These are phyloP conservation scores for Copidosoma floridanum DNA, from an alignment of 1,140 invertebrate genomes.

Conservation along the genomic window DNA sequence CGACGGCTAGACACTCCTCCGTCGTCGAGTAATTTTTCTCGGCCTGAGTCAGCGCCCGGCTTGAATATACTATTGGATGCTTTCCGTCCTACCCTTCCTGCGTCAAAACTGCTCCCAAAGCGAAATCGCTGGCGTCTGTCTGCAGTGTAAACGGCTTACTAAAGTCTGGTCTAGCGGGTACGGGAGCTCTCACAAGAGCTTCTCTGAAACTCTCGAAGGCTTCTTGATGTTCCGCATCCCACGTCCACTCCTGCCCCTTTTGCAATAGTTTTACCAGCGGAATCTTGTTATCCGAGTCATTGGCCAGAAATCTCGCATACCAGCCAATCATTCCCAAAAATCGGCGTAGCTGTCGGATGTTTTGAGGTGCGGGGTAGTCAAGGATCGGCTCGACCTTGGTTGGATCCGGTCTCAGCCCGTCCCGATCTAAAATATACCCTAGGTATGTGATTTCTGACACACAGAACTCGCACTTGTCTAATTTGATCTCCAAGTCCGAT, in stretches of 20 bases:
- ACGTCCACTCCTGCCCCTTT: too few species aligned
- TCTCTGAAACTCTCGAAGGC: too few species aligned
- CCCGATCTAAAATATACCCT: neutral
- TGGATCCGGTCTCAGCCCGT: neutral
- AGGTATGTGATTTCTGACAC: neutral
- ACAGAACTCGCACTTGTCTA: slow-evolving; percentile 39
- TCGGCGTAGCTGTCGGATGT: neutral
- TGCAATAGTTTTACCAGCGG: too few species aligned
- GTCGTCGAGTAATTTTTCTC: too few species aligned
- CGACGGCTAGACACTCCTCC: too few species aligned
- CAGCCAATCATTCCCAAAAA: too few species aligned
- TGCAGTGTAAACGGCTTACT: slow-evolving; percentile 35
- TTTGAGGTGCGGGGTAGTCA: neutral
- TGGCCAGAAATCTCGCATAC: too few species aligned
- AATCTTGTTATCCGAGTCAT: too few species aligned
- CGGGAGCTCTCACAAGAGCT: neutral
- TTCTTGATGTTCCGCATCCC: too few species aligned
- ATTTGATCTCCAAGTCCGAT: slow-evolving; percentile 24
- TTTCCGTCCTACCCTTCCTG: neutral
- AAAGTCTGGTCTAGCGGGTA: slow-evolving; percentile 24
- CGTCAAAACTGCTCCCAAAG: neutral
- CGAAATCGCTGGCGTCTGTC: slow-evolving; percentile 33
- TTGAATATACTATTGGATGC: neutral
- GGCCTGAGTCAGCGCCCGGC: too few species aligned
- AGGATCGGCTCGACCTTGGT: neutral